A percentile compares a stretch with the other conserved stretches of the same genome.
phyloP scores from a whole-genome alignment of 2,888 invertebrate genomes.

The Poecilus cupreus region DNA sequence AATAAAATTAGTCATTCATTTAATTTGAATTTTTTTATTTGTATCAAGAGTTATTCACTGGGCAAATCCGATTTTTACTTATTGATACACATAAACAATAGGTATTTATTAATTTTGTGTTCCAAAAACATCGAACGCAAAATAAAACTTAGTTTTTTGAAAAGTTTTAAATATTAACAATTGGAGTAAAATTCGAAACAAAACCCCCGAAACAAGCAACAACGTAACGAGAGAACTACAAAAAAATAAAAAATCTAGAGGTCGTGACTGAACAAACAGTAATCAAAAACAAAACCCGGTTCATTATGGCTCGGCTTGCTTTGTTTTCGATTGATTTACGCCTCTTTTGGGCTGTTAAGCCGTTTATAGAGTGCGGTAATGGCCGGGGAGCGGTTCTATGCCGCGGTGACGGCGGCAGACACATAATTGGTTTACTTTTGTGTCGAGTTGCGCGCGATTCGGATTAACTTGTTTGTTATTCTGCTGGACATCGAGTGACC shows the following conservation, averaged over 20 bases:
- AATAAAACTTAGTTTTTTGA: background rate
- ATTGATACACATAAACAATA: no score
- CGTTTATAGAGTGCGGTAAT: slow-evolving; percentile 1
- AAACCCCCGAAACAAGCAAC: background rate
- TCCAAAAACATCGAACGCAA: no score
- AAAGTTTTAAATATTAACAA: background rate
- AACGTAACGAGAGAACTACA: background rate
- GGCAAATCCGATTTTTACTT: no score
- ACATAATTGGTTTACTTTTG: slow-evolving; percentile 39
- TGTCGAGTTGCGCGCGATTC: slow-evolving; percentile 22
- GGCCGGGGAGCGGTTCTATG: background rate
- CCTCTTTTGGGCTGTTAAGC: slow-evolving; percentile 8
- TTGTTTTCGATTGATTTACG: slow-evolving; percentile 28
- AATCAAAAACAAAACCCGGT: slow-evolving; percentile 9
- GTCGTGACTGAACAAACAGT: slow-evolving; percentile 16
- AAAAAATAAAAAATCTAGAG: background rate
- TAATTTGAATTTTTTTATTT: no score
- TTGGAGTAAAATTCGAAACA: background rate
- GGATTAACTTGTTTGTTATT: slow-evolving; percentile 40
- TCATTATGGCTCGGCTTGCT: slow-evolving; percentile 11
- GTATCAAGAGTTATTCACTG: no score
- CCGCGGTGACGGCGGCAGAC: background rate
- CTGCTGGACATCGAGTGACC: background rate
- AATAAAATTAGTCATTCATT: no score
- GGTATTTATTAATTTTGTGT: no score